These are phyloP conservation scores for Papilio glaucus DNA, from an alignment of 1,140 invertebrate species.

Conservation along the genomic window DNA sequence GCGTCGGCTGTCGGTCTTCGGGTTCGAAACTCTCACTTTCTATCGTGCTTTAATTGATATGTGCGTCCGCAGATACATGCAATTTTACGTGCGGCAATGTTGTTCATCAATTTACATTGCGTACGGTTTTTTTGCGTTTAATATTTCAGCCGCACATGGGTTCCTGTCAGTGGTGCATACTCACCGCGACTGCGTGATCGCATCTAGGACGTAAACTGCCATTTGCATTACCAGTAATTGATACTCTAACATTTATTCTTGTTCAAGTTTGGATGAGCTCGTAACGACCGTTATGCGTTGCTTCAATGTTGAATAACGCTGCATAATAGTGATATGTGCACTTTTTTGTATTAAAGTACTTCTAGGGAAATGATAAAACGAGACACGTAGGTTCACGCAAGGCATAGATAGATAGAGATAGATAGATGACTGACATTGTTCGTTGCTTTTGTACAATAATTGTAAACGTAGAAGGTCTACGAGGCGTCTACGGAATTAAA, in stretches of 20 bases:
- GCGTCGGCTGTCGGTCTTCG: slow-evolving; percentile 49
- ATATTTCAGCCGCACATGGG: slow-evolving; percentile 44
- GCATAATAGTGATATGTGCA: slow-evolving; percentile 32
- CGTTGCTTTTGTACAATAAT: not conserved
- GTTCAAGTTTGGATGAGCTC: slow-evolving; percentile 35
- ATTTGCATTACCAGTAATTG: slow-evolving; percentile 41
- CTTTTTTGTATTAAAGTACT: slow-evolving; percentile 17
- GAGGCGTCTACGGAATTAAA: not conserved
- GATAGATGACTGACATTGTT: not conserved
- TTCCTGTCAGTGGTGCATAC: slow-evolving; percentile 36
- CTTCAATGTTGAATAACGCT: slow-evolving; percentile 33
- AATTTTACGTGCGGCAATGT: slow-evolving; percentile 81
- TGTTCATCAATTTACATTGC: slow-evolving; percentile 66
- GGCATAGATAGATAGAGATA: not conserved
- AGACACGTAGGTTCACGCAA: not conserved
- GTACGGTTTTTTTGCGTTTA: slow-evolving; percentile 52
- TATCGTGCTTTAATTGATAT: slow-evolving; percentile 81
- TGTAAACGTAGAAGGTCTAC: slow-evolving; percentile 1
- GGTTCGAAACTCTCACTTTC: slow-evolving; percentile 71
- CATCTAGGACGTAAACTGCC: slow-evolving; percentile 29
- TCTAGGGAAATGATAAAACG: slow-evolving; percentile 1
- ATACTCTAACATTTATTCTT: slow-evolving; percentile 40
- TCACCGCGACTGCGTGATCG: slow-evolving; percentile 18
- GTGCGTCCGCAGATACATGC: slow-evolving; percentile 71
- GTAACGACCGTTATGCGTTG: slow-evolving; percentile 37